Percentiles rank a stretch among this genome's conserved stretches.
phyloP scores from a whole-genome alignment of 2,888 invertebrate genomes.

The Rhopalosiphum nymphaeae region DNA sequence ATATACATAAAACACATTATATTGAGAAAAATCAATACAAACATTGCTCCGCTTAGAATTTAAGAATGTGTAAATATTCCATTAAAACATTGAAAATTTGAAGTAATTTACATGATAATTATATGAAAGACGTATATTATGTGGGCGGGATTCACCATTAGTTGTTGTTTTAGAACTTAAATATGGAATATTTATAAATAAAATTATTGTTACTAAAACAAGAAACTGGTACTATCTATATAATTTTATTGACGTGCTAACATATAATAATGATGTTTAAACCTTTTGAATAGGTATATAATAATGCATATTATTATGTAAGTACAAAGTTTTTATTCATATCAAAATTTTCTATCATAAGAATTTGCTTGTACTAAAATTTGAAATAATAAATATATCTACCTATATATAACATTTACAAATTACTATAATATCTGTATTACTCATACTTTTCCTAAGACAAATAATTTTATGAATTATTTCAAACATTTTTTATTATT shows the following conservation, averaged over 20 bases:
- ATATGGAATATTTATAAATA: not conserved
- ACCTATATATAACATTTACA: not conserved
- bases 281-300: not conserved
- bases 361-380: not conserved
- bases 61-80: too few relatives aligned
- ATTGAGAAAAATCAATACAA: too few relatives aligned
- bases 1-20: too few relatives aligned
- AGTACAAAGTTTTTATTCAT: not conserved
- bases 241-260: not conserved
- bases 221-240: not conserved
- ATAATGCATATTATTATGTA: not conserved
- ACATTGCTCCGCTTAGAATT: too few relatives aligned
- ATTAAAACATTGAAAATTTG: too few relatives aligned
- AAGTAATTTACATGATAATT: too few relatives aligned
- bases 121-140: too few relatives aligned
- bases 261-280: not conserved
- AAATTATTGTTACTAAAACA: not conserved
- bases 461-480: not conserved
- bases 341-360: not conserved
- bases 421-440: not conserved
- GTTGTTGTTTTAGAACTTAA: too few relatives aligned
- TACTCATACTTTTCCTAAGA: not conserved
- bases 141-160: too few relatives aligned
- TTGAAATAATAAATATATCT: not conserved
- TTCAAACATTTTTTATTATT: too few relatives aligned